Evolutionary conservation across 2,797 vertebrate genomes (phyloP).

Genomic region (Eidolon dupreanum): DNA sequence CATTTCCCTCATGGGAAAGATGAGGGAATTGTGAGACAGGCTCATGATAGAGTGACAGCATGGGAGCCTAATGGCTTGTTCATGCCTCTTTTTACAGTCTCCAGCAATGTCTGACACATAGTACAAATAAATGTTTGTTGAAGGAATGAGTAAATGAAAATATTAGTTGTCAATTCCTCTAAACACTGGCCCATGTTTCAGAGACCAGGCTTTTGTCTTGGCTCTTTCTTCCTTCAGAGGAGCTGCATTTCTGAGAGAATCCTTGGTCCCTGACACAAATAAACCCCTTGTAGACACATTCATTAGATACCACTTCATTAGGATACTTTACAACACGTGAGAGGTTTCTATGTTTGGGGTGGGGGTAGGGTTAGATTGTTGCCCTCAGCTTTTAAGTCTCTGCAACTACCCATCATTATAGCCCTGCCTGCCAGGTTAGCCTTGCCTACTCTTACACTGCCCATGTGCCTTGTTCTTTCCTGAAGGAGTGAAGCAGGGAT

Average conservation of each 20-base stretch:
- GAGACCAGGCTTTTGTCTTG: not conserved
- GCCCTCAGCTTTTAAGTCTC: not conserved
- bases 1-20: not conserved
- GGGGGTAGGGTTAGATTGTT: not conserved
- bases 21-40: not conserved
- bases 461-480: not conserved
- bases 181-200: not conserved
- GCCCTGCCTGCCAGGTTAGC: not conserved
- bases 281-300: not conserved
- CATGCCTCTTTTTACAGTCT: not conserved
- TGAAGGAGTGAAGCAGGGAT: not conserved
- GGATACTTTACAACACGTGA: not conserved
- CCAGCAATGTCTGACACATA: too few relatives aligned
- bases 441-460: accelerated
- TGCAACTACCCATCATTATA: too few relatives aligned
- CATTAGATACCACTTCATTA: not conserved
- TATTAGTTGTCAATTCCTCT: not conserved
- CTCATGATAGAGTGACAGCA: not conserved
- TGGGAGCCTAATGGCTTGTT: not conserved
- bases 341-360: not conserved
- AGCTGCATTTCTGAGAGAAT: not conserved
- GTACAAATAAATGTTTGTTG: not conserved
- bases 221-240: not conserved
- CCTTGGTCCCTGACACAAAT: not conserved
- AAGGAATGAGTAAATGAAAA: not conserved